Evolutionary conservation across 2,888 invertebrate genomes (phyloP).

Genomic region (Sepioteuthis lessoniana): DNA sequence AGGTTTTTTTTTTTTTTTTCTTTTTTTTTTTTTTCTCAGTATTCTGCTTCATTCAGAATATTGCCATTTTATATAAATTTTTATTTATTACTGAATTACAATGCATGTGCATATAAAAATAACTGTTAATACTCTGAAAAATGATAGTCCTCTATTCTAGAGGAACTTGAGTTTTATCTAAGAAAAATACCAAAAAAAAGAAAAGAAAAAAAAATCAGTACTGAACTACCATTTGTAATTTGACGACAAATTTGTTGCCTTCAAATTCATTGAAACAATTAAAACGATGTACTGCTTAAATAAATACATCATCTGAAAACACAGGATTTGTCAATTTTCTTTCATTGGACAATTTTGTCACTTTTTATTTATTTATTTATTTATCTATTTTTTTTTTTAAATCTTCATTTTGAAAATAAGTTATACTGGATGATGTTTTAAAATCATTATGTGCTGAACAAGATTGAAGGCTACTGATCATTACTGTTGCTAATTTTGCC

Average conservation of each 20-base stretch:
- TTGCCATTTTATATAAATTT: constrained; percentile 23
- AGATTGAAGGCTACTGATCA: no score
- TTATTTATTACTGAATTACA: constrained; percentile 23
- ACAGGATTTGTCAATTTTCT: neutral
- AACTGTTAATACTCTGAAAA: neutral
- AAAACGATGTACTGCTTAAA: constrained; percentile 33
- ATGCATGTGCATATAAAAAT: constrained; percentile 25
- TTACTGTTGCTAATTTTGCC: no score
- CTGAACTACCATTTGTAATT: constrained; percentile 33
- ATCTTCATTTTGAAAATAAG: no score
- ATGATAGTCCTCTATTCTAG: neutral
- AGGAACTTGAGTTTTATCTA: constrained; percentile 4
- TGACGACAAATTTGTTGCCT: constrained; percentile 23
- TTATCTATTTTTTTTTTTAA: no score
- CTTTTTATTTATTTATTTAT: no score
- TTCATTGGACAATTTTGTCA: neutral
- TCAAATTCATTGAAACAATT: constrained; percentile 13
- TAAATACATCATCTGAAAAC: neutral
- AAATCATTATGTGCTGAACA: no score
- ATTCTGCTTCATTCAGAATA: neutral
- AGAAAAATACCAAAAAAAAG: neutral
- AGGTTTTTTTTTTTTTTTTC: neutral
- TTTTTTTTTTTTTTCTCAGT: neutral
- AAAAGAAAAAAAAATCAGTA: neutral
- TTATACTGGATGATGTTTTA: no score